Base-by-base conservation (phyloP, 2,113 vertebrate genomes). In the Puffinus mauretanicus region DNA sequence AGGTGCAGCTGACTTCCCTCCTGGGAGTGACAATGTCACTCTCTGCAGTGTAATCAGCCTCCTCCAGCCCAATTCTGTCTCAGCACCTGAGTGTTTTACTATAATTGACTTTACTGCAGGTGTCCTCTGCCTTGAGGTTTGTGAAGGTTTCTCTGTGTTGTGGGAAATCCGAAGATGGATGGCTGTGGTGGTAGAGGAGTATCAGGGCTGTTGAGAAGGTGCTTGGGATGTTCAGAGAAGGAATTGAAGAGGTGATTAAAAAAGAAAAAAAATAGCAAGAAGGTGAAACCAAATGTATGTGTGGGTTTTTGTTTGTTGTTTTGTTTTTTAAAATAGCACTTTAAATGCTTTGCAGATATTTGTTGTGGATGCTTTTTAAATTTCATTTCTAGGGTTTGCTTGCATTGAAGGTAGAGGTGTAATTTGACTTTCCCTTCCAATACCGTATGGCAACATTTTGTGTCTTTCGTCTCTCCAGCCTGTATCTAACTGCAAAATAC, bases 361-460 rank as follows among this genome's bases (percentile, higher is more conserved):
- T 72, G 15, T 57, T 58, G 65, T 49, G n/a, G 17, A 38, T 77
- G 18, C 15, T 49, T 67, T 42, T 66, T 6, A 60, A 60, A 26
- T 25, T 67, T 57, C 1, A 8, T 52, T 69, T 49, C 34, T 51
- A 32, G 17, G 4, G 15, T 49, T 90, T 38, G 29, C 16, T 58
- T 78, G 38, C 17, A 16, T 64, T 20, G 24, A 69, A 72, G 21
- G 27, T 67, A 44, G 20, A 58, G 38, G 11, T 52, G 6, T 6
- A 72, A 54, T 26, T 52, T 66, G 36, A 42, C 16, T 76, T 30
- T 82, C 16, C 13, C 36, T 65, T 80, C 38, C 26, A 24, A 5
- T 76, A 38, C 32, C 6, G 4, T 46, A 12, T 36, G 40, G 29
- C 71, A 86, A 2, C 0, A 0, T 47, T 36, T 57, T 38, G 5